Evolutionary conservation across 2,797 vertebrate genomes (phyloP).

Genomic region (Chiroxiphia lanceolata): DNA sequence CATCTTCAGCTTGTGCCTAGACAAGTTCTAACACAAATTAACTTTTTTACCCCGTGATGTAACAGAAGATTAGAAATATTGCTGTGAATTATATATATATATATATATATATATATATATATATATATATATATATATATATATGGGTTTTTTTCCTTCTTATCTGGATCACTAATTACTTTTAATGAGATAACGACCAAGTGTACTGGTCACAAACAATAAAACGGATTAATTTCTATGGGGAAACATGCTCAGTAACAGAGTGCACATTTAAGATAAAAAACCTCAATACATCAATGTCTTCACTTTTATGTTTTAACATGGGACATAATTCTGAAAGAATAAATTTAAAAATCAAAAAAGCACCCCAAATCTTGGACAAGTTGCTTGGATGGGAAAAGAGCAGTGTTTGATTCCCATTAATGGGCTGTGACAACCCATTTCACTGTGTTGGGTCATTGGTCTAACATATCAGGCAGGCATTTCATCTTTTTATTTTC

Average conservation of each 20-base stretch:
- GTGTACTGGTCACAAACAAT: not conserved
- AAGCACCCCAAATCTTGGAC: not conserved
- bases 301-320: not conserved
- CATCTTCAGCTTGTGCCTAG: not conserved
- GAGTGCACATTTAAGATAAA: not conserved
- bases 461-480: not conserved
- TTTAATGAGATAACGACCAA: not conserved
- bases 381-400: not conserved
- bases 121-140: not conserved
- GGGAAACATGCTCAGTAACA: not conserved
- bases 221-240: not conserved
- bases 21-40: not conserved
- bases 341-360: not conserved
- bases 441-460: not conserved
- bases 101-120: not conserved
- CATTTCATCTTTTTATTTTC: slow-evolving; percentile 22
- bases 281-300: not conserved
- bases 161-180: not conserved
- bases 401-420: not conserved
- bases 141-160: not conserved
- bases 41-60: not conserved
- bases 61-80: not conserved
- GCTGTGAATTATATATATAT: not conserved
- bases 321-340: not conserved
- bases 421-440: not conserved